Base-by-base conservation (phyloP, 2,113 vertebrate genomes). In the Microcebus murinus region DNA sequence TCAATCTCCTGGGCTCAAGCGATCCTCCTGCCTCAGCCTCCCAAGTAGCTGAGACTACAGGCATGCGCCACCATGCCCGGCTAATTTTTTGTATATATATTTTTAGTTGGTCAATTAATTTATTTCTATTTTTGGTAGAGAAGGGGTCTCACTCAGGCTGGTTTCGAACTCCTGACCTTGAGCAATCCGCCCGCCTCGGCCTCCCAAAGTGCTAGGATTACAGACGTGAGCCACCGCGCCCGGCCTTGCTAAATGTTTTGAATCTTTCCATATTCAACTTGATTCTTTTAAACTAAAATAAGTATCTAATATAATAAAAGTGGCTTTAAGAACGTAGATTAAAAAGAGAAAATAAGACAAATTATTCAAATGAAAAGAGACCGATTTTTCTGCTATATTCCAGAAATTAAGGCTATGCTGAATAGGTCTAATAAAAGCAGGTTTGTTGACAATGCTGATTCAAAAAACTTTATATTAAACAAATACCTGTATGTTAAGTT, bases 241-340 rank as follows among this genome's bases (percentile, higher is more conserved):
- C 42, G 6, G 42, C 42, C 80, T 63, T 92, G 23, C n/a, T 48
- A 87, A 59, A 61, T 79, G 31, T 63, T 91, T 93, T 88, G 71
- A 85, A 70, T 71, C 29, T 95, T 94, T 80, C 55, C 14, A 90
- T 59, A 88, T 31, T 96, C 65, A 93, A 76, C 52, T 13, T 87
- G 23, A 95, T 39, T 87, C 36, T 88, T 95, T 85, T 77, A 90
- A 80, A 97, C 31, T 80, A 94, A 92, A 97, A 97, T 42, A 11
- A 11, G 11, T 59, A 88, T 39, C 39, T 31, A 63, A 61, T 48
- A 84, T 85, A 89, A 74, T 68, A 84, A 93, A 86, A 80, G 34
- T 21, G 52, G 5, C 14, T 74, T 97, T 91, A 48, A 95, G 84
- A 83, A 92, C 74, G 21, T 79, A 86, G 31, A 89, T 89, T 90